Evolutionary conservation across 2,888 invertebrate genomes (phyloP), one percentile per base, ranked within the genome.

Genomic region (Acrocyrtus sp.): DNA sequence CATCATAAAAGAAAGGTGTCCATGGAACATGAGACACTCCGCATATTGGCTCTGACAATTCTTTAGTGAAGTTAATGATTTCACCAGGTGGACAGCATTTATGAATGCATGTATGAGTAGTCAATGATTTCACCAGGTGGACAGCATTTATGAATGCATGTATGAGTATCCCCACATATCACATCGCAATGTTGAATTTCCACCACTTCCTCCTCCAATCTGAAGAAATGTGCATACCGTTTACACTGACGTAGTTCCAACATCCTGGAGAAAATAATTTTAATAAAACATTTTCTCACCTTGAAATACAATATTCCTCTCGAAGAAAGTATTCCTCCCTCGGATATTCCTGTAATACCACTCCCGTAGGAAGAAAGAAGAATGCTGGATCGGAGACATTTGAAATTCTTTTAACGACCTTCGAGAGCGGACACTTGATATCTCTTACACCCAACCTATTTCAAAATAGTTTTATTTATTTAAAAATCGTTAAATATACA

Each of bases 141-240:
- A 22, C 69, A 70, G 17, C 62, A 62, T 29, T 70, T 70, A 21
- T 48, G 8, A 19, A 70, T 29, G 45, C 69, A 63, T 3, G 57
- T 50, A 17, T 66, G 72, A 22, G 60, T 67, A 39, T 10, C 8
- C 3, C 66, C 72, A 27, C 72, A 72, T 24, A 24, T 47, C 1
- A 66, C 66, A 3, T 61, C 19, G 21, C 72, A 72, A 22, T 34
- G 17, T 19, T 66, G 53, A 6, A 72, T 48, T 21, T 41, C 48
- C 22, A 72, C 15, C 1, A 22, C n/a, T 3, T 47, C 15, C 1
- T 8, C 17, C 6, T 47, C n/a, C 0, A 47, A 17, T 26, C 62
- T 62, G 26, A n/a, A n/a, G n/a, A n/a, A n/a, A n/a, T n/a, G n/a
- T n/a, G n/a, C n/a, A n/a, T n/a, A n/a, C n/a, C n/a, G n/a, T n/a